These are phyloP conservation scores for Meda fulgida DNA, from an alignment of 2,797 vertebrate species.

Conservation along the genomic window DNA sequence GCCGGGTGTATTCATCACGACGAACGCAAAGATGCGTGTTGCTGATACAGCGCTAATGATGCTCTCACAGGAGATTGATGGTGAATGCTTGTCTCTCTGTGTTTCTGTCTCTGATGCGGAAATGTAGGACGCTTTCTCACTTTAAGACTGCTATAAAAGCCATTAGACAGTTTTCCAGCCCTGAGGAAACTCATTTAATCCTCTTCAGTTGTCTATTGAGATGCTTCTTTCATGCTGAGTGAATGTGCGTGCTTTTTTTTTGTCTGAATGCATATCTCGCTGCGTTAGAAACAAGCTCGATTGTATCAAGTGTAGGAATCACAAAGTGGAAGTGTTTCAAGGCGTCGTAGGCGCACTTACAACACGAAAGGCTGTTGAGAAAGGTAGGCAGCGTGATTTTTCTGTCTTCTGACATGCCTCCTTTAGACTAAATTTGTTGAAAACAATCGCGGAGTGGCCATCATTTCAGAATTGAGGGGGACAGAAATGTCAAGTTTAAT, in stretches of 20 bases:
- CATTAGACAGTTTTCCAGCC: slow-evolving; percentile 39
- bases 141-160: slow-evolving; percentile 36
- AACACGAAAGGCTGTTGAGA: slow-evolving; percentile 8
- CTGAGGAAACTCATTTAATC: slow-evolving; percentile 41
- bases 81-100: slow-evolving; percentile 8
- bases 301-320: slow-evolving; percentile 3
- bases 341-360: not conserved
- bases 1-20: slow-evolving; percentile 20
- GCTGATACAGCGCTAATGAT: slow-evolving; percentile 34
- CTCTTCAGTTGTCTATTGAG: slow-evolving; percentile 33
- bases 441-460: not conserved
- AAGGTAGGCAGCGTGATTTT: not conserved
- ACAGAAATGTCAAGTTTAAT: not conserved
- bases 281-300: not conserved
- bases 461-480: not conserved
- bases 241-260: slow-evolving; percentile 28
- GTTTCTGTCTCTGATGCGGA: slow-evolving; percentile 29
- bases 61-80: slow-evolving; percentile 12
- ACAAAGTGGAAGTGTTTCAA: not conserved
- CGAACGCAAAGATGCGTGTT: slow-evolving; percentile 17
- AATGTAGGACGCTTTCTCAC: slow-evolving; percentile 9
- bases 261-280: slow-evolving; percentile 18
- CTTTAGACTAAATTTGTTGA: not conserved
- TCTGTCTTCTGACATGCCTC: not conserved
- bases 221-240: slow-evolving; percentile 34